Conservation (phyloP, 2,888 invertebrate species). For the Microctonus aethiopoides region DNA sequence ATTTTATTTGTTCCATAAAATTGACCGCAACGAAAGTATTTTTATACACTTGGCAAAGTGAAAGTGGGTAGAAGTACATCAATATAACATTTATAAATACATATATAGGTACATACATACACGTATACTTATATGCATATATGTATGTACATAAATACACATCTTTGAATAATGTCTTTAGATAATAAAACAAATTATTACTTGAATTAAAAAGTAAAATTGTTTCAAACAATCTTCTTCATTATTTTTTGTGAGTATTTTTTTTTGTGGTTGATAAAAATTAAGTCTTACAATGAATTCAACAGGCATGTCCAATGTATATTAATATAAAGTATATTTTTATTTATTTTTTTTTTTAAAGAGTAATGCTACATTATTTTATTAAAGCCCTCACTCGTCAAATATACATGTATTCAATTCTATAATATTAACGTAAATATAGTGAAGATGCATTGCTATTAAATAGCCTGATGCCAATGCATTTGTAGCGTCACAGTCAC, state of each 20-base stretch:
- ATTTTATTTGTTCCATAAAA: constrained; percentile 27
- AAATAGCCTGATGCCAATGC: constrained; percentile 54
- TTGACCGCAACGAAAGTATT: constrained; percentile 22
- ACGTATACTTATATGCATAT: neutral
- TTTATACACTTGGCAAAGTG: neutral
- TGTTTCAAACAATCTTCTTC: neutral
- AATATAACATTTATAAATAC: no score
- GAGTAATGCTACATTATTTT: constrained; percentile 4
- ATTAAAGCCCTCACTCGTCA: neutral
- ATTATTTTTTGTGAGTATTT: neutral
- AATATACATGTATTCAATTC: constrained; percentile 39
- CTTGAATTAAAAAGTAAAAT: neutral
- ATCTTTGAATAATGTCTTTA: neutral
- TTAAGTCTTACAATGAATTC: neutral
- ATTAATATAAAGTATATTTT: neutral
- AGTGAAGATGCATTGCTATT: constrained; percentile 61
- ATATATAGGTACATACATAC: neutral
- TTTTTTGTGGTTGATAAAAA: neutral
- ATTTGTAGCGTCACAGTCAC: constrained; percentile 50
- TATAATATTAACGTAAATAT: constrained; percentile 63
- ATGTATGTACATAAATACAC: neutral
- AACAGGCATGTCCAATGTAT: neutral
- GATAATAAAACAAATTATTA: neutral
- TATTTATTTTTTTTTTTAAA: neutral
- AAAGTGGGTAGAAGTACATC: no score